A percentile compares a stretch with the other conserved stretches of the same genome.
phyloP scores from a whole-genome alignment of 2,113 vertebrate species.

The Colossoma macropomum region DNA sequence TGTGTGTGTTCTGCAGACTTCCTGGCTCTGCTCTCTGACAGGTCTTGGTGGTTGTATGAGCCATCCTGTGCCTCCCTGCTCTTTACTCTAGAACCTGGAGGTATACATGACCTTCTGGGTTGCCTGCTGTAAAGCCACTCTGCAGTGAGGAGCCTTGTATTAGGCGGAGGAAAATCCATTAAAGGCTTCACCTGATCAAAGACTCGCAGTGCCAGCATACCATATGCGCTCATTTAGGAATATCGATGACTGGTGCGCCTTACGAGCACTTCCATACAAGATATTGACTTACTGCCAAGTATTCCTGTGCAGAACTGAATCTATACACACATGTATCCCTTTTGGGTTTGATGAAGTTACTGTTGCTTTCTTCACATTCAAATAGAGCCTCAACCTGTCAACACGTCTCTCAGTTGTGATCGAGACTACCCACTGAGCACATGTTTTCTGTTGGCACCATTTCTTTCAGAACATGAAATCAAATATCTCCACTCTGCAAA shows the following conservation, averaged over 20 bases:
- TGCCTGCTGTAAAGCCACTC: constrained; percentile 69
- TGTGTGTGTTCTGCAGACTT: constrained; percentile 79
- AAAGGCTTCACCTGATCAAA: constrained; percentile 67
- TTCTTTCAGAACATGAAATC: constrained; percentile 32
- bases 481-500: constrained; percentile 8
- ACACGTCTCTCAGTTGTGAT: not conserved
- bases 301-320: constrained; percentile 72
- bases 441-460: constrained; percentile 29
- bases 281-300: constrained; percentile 77
- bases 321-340: constrained; percentile 65
- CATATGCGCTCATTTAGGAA: constrained; percentile 76
- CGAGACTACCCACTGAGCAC: not conserved
- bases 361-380: constrained; percentile 15
- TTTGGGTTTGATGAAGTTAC: constrained; percentile 63
- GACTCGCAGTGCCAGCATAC: constrained; percentile 63
- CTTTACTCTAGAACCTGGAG: constrained; percentile 86
- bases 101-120: constrained; percentile 82
- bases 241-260: constrained; percentile 70
- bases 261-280: constrained; percentile 65
- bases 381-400: constrained; percentile 26
- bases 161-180: constrained; percentile 23
- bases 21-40: constrained; percentile 82
- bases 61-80: constrained; percentile 77
- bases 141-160: constrained; percentile 63
- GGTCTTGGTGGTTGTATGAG: constrained; percentile 79